Evolutionary conservation across 2,113 vertebrate genomes (phyloP), one percentile per base, ranked within the genome.

Genomic region (Anhinga anhinga): DNA sequence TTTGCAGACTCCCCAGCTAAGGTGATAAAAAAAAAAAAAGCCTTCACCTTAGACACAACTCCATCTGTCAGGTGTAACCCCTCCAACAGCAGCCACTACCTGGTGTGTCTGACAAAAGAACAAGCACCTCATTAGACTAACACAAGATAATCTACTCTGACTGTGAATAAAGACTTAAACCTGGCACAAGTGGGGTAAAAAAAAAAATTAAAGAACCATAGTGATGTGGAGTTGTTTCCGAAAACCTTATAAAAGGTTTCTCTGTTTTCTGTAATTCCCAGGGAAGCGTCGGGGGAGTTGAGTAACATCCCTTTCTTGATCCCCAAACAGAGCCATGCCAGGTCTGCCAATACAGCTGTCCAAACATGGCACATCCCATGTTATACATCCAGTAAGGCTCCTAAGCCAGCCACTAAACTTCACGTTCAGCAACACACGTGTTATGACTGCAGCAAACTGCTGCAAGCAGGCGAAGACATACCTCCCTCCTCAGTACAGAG

Each of bases 381-480:
- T 40, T 10, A 17, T 1, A 34, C 5, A 52, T 4, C 11, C 90
- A 62, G 32, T 16, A 30, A 61, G 19, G 65, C 62, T 85, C 67
- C 59, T 13, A 20, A 50, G 17, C 14, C 44, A 82, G 85, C 17
- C 79, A 36, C 66, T 25, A 62, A 36, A 47, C 45, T 40, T 30
- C 50, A 53, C 8, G 0, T 38, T 42, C 36, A 91, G 58, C 30
- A 17, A 14, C 65, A 50, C 11, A 5, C 4, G 1, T 7, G 52
- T 8, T 73, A 26, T 0, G 15, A 52, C 86, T 59, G 78, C n/a
- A 66, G 25, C 6, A 32, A 89, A 52, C n/a, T 13, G 63, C 47
- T 26, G 44, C 3, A 1, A 66, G 50, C 19, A 5, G 36, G 53
- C 3, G 0, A 38, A 59, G 25, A 44, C 4, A 0, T 14, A 42